Evolutionary conservation across 2,797 vertebrate species (phyloP), one percentile per base, ranked within the genome.

Genomic region (Champsocephalus esox): DNA sequence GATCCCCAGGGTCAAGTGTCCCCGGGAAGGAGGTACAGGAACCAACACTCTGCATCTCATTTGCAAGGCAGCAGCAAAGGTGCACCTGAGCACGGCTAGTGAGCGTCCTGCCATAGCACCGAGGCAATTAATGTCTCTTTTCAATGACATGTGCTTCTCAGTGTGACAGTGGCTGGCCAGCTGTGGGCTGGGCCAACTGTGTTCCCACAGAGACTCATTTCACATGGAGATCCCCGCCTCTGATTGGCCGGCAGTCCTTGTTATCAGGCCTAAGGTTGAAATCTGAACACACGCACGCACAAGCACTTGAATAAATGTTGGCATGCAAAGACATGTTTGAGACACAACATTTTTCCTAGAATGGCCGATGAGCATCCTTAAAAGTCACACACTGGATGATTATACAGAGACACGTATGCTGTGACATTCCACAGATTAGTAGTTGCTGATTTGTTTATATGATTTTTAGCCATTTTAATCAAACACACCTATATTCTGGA

Each of bases 1-100:
- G 92, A 93, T 94, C 92, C 93, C 92, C 75, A 90, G 91, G 94
- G 93, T 95, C 94, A 94, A 94, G 94, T 94, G 94, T 94, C 90
- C 89, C 75, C 44, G 70, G 83, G 89, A 93, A 94, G 93, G 93
- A 93, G 93, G 93, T 88, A 88, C 88, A 84, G 88, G 52, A 87
- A 89, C 86, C 84, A 85, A 91, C 92, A 87, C 89, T 93, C 89
- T 94, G 93, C 94, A 94, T 94, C 93, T 95, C 92, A 93, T 95
- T 94, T 94, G 89, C 93, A 92, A 91, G 86, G 87, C 86, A 84
- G 91, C 87, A 82, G 92, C 88, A 88, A 84, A 90, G 88, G 90
- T 90, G 91, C 92, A 94, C 92, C 92, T 94, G 93, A 93, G 92
- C 81, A 76, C 82, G 66, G 73, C 82, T 87, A 80, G 91, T 59